Percentiles rank a stretch among this genome's conserved stretches.
These are phyloP conservation scores for Polypterus bichir DNA, from an alignment of 2,113 vertebrate species.

Conservation along the genomic window DNA sequence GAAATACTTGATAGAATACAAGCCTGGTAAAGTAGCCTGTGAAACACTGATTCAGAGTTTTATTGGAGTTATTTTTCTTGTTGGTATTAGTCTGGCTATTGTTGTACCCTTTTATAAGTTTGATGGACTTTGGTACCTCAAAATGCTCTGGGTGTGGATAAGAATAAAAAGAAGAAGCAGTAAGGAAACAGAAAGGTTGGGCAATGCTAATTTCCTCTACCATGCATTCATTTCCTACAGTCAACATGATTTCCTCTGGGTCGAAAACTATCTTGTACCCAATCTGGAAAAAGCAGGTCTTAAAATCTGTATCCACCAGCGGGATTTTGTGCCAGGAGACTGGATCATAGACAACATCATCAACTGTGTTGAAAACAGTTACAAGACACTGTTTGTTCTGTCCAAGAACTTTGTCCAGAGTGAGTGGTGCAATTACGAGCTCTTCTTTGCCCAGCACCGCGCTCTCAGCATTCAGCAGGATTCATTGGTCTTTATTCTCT, in stretches of 20 bases:
- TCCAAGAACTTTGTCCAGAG: slow-evolving; percentile 42
- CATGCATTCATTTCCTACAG: slow-evolving; percentile 50
- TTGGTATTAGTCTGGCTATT: slow-evolving; percentile 5
- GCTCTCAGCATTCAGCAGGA: slow-evolving; percentile 31
- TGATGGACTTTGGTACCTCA: slow-evolving; percentile 40
- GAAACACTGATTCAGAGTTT: slow-evolving; percentile 24
- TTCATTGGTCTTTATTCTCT: slow-evolving; percentile 39
- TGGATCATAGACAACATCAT: slow-evolving; percentile 51
- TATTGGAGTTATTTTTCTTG: slow-evolving; percentile 20
- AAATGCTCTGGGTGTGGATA: slow-evolving; percentile 48
- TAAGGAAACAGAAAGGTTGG: slow-evolving; percentile 22
- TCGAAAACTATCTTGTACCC: slow-evolving; percentile 29
- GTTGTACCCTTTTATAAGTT: slow-evolving; percentile 26
- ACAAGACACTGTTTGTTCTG: slow-evolving; percentile 46
- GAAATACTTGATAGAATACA: slow-evolving; percentile 1
- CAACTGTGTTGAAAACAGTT: slow-evolving; percentile 40
- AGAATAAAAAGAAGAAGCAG: slow-evolving; percentile 30
- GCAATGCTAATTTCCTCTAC: slow-evolving; percentile 25
- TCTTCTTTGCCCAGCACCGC: slow-evolving; percentile 46
- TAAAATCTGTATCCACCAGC: slow-evolving; percentile 39
- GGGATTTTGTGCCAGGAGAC: slow-evolving; percentile 44
- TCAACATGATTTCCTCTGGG: slow-evolving; percentile 36
- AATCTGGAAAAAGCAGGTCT: slow-evolving; percentile 31
- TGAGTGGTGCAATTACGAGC: slow-evolving; percentile 49
- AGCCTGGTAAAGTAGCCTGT: slow-evolving; percentile 11